Evolutionary conservation across 2,888 invertebrate genomes (phyloP).

Genomic region (Chrysomela aeneicollis): DNA sequence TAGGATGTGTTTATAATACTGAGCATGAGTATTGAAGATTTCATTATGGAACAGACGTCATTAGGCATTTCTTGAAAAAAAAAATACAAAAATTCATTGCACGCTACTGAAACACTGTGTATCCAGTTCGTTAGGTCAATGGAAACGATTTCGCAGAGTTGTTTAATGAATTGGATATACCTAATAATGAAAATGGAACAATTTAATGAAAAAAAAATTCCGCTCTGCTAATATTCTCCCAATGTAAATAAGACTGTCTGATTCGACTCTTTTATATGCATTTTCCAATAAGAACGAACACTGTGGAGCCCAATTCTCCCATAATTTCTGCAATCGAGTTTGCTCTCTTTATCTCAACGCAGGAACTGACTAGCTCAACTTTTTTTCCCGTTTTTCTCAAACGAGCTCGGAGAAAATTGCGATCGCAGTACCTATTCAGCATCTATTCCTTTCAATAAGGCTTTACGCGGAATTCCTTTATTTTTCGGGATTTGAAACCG

Average conservation of each 20-base stretch:
- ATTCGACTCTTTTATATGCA: conserved; percentile 7
- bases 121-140: too few species aligned
- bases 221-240: not conserved
- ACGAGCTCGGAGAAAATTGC: not conserved
- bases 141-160: too few species aligned
- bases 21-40: too few species aligned
- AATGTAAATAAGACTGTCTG: not conserved
- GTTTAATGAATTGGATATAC: too few species aligned
- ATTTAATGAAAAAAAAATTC: too few species aligned
- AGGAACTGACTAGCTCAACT: not conserved
- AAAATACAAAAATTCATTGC: too few species aligned
- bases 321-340: not conserved
- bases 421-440: not conserved
- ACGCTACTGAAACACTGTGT: too few species aligned
- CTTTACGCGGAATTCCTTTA: not conserved
- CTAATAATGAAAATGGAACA: too few species aligned
- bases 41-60: too few species aligned
- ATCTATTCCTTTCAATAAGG: not conserved
- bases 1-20: too few species aligned
- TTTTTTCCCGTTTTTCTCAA: not conserved
- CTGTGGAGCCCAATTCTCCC: not conserved
- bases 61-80: too few species aligned
- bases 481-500: not conserved
- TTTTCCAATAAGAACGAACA: not conserved
- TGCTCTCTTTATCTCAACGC: not conserved